A percentile compares a stretch with the other conserved stretches of the same genome.
Conservation (phyloP, 2,888 invertebrate species). For the Rhamphomyia laevipes region DNA sequence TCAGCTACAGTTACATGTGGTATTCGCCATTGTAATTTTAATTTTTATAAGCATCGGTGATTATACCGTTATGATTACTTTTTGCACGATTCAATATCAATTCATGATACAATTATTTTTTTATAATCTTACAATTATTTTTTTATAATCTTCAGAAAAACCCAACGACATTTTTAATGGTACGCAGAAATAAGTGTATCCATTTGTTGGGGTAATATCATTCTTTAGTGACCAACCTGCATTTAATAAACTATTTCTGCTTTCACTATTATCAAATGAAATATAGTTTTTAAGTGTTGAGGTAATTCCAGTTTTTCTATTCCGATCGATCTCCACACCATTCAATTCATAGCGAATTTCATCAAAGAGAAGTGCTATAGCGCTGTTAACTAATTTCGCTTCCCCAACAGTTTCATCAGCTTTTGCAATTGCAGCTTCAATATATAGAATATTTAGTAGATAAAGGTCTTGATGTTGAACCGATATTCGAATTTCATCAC, state of each 20-base stretch:
- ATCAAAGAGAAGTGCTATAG: constrained; percentile 20
- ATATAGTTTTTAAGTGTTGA: too few relatives aligned
- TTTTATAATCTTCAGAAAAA: too few relatives aligned
- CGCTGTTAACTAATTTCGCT: constrained; percentile 18
- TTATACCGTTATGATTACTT: constrained; percentile 18
- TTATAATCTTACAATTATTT: too few relatives aligned
- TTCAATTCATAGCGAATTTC: too few relatives aligned
- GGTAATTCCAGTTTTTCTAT: too few relatives aligned
- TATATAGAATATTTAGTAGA: constrained; percentile 19
- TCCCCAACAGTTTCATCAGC: constrained; percentile 10
- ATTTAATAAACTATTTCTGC: too few relatives aligned
- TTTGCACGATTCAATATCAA: constrained; percentile 12
- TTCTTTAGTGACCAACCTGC: too few relatives aligned
- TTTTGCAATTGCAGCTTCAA: constrained; percentile 15
- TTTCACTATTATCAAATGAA: too few relatives aligned
- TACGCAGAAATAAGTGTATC: not conserved
- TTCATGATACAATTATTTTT: constrained; percentile 5
- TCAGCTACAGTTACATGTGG: too few relatives aligned
- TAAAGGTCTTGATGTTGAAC: constrained; percentile 23
- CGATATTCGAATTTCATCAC: too few relatives aligned
- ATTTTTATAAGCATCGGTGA: constrained; percentile 8
- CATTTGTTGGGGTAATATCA: not conserved
- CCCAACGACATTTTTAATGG: too few relatives aligned
- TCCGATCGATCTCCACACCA: too few relatives aligned
- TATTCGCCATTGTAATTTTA: constrained; percentile 18